Base-by-base conservation (phyloP, 2,888 invertebrate genomes). In the Oligia latruncula region DNA sequence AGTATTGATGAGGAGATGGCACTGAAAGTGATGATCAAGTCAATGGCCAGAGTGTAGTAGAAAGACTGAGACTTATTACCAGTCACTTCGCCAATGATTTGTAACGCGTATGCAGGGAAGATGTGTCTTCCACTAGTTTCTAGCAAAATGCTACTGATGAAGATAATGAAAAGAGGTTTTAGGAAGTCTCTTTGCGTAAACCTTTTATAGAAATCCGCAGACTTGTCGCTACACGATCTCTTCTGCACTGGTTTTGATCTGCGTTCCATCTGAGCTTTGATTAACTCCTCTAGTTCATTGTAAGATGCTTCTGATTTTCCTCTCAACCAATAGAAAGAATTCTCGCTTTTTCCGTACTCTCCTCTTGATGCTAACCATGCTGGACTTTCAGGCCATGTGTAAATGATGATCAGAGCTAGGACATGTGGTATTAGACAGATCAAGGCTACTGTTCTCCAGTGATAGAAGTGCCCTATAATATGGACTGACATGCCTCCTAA, bases 361-460 rank as follows among this genome's bases (percentile, higher is more conserved):
- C 95, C 96, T 83, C 82, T 90, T 0, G 88, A 94, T 0, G 97
- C 95, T 66, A 98, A 90, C 97, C 97, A 98, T 4, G 96, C 94
- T 0, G 98, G 98, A 29, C 97, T 97, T 92, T 98, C 98, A 0
- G 97, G 97, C 85, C 97, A 93, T 0, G 97, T 95, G 15, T 93
- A 90, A 2, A 97, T 93, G 0, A 95, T 90, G 0, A 90, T 3
- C 2, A 94, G 71, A 0, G 94, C 87, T 1, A 92, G 2, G 0
- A 91, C 20, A 58, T 90, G 87, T 0, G 95, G 94, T 1, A 93
- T 60, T 6, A 93, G 11, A 1, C 90, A 86, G 0, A 92, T 74
- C 4, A 94, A 74, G 0, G 94, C 93, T 0, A 94, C 83, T 2
- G 90, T 92, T 76, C 92, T 91, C 94, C 94, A 95, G 9, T 91